Percentiles rank a stretch among this genome's conserved stretches.
These are phyloP conservation scores for Brachynemurus nebulosus DNA, from an alignment of 2,888 invertebrate genomes.

Conservation along the genomic window DNA sequence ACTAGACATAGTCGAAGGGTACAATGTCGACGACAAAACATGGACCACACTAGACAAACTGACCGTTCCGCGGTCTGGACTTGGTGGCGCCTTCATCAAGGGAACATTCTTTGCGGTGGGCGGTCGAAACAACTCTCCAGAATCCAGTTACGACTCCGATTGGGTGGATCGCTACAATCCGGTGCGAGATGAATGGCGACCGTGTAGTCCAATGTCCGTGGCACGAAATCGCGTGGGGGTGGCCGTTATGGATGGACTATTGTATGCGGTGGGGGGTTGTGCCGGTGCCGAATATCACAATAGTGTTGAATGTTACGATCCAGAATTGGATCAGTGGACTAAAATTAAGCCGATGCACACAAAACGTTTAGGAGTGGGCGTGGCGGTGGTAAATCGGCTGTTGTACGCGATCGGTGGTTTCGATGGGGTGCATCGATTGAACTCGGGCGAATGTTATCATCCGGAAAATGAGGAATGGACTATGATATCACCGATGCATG, in stretches of 20 bases:
- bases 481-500: slow-evolving; percentile 61
- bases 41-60: slow-evolving; percentile 73
- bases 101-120: slow-evolving; percentile 87
- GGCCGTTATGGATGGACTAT: slow-evolving; percentile 82
- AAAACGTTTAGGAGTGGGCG: slow-evolving; percentile 68
- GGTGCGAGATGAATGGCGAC: slow-evolving; percentile 69
- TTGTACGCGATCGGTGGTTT: slow-evolving; percentile 80
- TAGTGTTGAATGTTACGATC: slow-evolving; percentile 83
- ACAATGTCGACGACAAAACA: slow-evolving; percentile 70
- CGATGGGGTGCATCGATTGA: slow-evolving; percentile 64
- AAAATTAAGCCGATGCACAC: slow-evolving; percentile 59
- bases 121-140: slow-evolving; percentile 81
- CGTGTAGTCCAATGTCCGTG: slow-evolving; percentile 76
- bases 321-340: slow-evolving; percentile 72
- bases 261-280: slow-evolving; percentile 88
- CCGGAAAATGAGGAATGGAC: slow-evolving; percentile 87
- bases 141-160: slow-evolving; percentile 73
- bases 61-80: slow-evolving; percentile 77
- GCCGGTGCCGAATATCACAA: slow-evolving; percentile 74
- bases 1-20: slow-evolving; percentile 75
- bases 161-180: slow-evolving; percentile 87
- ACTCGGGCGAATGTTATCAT: slow-evolving; percentile 80
- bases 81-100: slow-evolving; percentile 75
- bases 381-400: slow-evolving; percentile 62
- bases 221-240: slow-evolving; percentile 83